These are phyloP conservation scores for Tillus elongatus DNA, from an alignment of 2,888 invertebrate genomes.

Conservation along the genomic window DNA sequence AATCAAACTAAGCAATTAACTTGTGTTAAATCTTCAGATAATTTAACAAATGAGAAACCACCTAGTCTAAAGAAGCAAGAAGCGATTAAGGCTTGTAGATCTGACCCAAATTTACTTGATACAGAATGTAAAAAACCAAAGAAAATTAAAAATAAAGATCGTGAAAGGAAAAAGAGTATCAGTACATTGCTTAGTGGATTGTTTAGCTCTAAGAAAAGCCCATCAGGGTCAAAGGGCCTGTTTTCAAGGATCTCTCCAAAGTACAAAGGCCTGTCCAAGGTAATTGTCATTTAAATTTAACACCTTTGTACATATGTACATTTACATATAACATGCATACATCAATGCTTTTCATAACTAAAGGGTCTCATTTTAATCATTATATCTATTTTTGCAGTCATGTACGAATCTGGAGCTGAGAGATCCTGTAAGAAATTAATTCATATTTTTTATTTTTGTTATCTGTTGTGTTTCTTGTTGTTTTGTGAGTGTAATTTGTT, in stretches of 20 bases:
- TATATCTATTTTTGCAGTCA: constrained; percentile 44
- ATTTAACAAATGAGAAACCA: constrained; percentile 2
- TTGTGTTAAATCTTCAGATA: not conserved
- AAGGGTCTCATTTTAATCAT: not conserved
- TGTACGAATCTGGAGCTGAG: constrained; percentile 47
- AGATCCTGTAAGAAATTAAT: constrained; percentile 38
- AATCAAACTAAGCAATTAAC: constrained; percentile 3
- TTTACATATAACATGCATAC: constrained; percentile 1
- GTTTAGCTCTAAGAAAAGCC: constrained; percentile 59
- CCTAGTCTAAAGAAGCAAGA: constrained; percentile 10
- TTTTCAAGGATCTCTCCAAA: constrained; percentile 54
- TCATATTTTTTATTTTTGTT: constrained; percentile 19
- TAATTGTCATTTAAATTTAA: constrained; percentile 30
- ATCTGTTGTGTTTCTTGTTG: constrained; percentile 18
- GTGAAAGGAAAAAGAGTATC: constrained; percentile 69
- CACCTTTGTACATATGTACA: not conserved
- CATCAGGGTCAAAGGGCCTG: constrained; percentile 38
- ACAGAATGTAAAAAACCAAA: constrained; percentile 30
- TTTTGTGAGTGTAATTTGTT: too few species aligned
- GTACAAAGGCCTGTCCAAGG: constrained; percentile 56
- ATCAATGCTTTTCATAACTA: not conserved
- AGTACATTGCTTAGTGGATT: constrained; percentile 78
- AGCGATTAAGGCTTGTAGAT: constrained; percentile 33
- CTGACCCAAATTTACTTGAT: constrained; percentile 39
- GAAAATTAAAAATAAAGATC: constrained; percentile 50